Conservation (phyloP, 1,140 invertebrate genomes). For the Harlomillsia oculata region DNA sequence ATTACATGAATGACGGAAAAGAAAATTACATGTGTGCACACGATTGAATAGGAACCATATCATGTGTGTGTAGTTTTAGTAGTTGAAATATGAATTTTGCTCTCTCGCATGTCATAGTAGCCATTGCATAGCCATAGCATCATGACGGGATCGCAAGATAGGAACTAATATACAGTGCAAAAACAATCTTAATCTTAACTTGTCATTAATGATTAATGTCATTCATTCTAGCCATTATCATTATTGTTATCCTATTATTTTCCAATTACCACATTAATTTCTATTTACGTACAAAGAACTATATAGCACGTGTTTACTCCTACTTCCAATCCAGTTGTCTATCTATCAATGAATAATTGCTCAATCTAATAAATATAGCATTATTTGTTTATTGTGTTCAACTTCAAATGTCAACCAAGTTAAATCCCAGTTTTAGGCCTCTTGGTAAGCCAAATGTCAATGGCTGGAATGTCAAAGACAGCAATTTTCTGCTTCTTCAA, state of each 20-base stretch:
- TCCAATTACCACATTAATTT: neutral
- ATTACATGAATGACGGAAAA: no score
- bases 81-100: no score
- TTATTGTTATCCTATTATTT: neutral
- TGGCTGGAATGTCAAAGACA: conserved; percentile 11
- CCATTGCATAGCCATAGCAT: no score
- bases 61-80: no score
- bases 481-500: conserved; percentile 8
- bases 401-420: neutral
- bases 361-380: neutral
- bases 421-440: neutral
- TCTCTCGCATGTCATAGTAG: no score
- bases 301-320: neutral
- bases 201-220: no score
- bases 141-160: no score
- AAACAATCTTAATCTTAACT: no score
- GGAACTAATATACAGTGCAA: no score
- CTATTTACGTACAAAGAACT: neutral
- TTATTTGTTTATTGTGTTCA: neutral
- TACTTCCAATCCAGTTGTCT: neutral
- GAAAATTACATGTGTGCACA: no score
- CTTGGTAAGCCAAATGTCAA: conserved; percentile 13
- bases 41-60: no score
- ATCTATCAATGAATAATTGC: neutral
- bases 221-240: neutral